Conservation (phyloP, 2,113 vertebrate genomes). For the Tragelaphus imberbis region DNA sequence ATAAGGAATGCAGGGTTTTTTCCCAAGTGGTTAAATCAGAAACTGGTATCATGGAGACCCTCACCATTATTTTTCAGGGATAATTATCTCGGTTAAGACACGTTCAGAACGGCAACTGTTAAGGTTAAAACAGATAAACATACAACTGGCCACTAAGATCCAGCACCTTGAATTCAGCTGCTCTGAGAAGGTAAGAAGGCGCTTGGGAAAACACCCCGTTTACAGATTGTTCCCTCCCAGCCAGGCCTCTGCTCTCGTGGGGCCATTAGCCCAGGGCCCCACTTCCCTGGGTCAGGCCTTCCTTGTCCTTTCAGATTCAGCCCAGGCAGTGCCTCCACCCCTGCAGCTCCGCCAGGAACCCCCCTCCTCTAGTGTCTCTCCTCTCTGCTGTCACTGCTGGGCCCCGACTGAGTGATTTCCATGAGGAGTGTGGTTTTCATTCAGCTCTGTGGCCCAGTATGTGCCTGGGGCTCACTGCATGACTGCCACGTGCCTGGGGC, state of each 20-base stretch:
- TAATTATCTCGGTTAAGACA: conserved; percentile 92
- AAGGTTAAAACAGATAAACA: conserved; percentile 89
- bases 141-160: conserved; percentile 84
- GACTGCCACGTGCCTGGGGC: neutral
- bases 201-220: accelerated
- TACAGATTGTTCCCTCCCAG: neutral
- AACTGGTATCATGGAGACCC: neutral
- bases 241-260: neutral
- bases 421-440: neutral
- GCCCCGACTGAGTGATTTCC: neutral
- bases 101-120: conserved; percentile 86
- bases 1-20: neutral
- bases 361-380: neutral
- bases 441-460: neutral
- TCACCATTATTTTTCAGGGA: conserved; percentile 80
- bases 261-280: accelerated
- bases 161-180: conserved; percentile 86
- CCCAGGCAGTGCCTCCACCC: neutral
- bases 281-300: neutral
- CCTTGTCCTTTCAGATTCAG: neutral
- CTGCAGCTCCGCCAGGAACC: neutral
- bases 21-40: neutral
- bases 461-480: neutral
- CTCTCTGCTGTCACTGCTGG: neutral
- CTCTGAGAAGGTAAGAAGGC: conserved; percentile 84